Evolutionary conservation across 2,888 invertebrate genomes (phyloP).

Genomic region (Tanytarsus gracilentus): DNA sequence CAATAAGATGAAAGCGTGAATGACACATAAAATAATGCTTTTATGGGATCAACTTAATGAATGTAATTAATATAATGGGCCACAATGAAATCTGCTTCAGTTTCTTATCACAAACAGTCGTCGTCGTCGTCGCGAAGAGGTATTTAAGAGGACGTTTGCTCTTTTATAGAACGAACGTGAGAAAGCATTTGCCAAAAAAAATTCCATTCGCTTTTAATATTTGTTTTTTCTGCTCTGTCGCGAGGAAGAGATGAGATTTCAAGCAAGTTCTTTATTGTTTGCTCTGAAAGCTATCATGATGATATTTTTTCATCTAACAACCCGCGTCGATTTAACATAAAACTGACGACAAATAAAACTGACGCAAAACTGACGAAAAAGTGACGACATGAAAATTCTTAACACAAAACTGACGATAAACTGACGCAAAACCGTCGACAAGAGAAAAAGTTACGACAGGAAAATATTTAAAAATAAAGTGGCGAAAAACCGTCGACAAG

Average conservation of each 20-base stretch:
- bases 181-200: constrained; percentile 1
- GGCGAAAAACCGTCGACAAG: too few relatives aligned
- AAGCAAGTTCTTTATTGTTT: constrained; percentile 19
- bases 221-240: too few relatives aligned
- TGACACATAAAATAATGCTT: not conserved
- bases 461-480: too few relatives aligned
- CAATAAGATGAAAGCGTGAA: not conserved
- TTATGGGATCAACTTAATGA: not conserved
- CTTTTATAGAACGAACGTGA: constrained; percentile 13
- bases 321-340: too few relatives aligned
- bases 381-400: too few relatives aligned
- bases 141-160: not conserved
- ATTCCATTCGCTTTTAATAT: not conserved
- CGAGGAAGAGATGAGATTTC: too few relatives aligned
- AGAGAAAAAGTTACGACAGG: too few relatives aligned
- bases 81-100: not conserved
- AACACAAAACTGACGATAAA: not conserved
- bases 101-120: constrained; percentile 1
- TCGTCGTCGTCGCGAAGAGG: not conserved
- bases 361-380: too few relatives aligned
- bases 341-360: too few relatives aligned
- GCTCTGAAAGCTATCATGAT: constrained; percentile 16
- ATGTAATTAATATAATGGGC: not conserved
- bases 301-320: not conserved
- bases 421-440: too few relatives aligned